Base-by-base conservation (phyloP, 2,797 vertebrate species). In the Apogon hyalosoma region DNA sequence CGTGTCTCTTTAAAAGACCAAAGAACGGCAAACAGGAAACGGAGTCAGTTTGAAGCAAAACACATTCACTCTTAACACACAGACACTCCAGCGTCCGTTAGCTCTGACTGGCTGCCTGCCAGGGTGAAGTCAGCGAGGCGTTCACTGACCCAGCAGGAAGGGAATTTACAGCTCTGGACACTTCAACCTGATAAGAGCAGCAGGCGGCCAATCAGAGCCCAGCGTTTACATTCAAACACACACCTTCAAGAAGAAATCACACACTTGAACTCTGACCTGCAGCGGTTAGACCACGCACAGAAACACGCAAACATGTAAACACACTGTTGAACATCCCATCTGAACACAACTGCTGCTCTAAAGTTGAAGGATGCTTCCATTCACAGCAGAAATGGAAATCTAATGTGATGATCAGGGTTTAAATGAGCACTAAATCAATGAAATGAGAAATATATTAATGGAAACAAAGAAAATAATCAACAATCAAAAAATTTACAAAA, bases 81-180 rank as follows among this genome's bases (percentile, higher is more conserved):
- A 62, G 60, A 62, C 50, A 24, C 16, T 0, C 24, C 24, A 28
- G 12, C 0, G 65, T 58, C 68, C 33, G 65, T 63, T 69, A 15
- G 64, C 50, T 19, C 10, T 6, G 3, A 28, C 33, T 73, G 73
- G 66, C 73, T 54, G 69, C 51, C 67, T 77, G 75, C 79, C 70
- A 73, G 45, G 16, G 12, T 50, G 47, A 39, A 53, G 63, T 58
- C 68, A 48, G 57, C 4, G 77, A 73, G 83, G 79, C 75, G 42
- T 84, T 84, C 59, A 79, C 69, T 80, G 76, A 79, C 71, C 68
- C 63, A 16, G 62, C 73, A 81, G 79, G 70, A 80, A 64, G 15
- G 6, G 62, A 12, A 3, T 78, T 75, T 75, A 49, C 53, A 49
- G 56, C 51, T 57, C n/a, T 28, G 19, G 76, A 28, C 54, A 40